Percentiles rank a stretch among this genome's conserved stretches.
phyloP scores from a whole-genome alignment of 2,888 invertebrate species.

The Caenorhabditis becei region DNA sequence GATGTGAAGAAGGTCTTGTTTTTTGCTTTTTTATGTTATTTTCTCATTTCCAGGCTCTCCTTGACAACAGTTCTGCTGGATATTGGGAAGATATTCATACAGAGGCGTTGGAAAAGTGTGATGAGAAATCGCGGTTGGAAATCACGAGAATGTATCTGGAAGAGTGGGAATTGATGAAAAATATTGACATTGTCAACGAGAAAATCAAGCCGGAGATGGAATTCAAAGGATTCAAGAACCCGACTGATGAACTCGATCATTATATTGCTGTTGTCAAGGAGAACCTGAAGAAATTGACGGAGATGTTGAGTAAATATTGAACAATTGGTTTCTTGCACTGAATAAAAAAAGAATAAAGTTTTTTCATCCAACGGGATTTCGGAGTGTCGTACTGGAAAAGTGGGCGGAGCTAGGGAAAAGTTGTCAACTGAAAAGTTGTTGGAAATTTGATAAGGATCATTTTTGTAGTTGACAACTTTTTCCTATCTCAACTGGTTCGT shows the following conservation, averaged over 20 bases:
- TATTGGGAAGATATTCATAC: conserved; percentile 42
- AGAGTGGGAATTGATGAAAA: conserved; percentile 48
- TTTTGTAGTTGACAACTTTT: too few relatives aligned
- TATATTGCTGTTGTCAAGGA: conserved; percentile 51
- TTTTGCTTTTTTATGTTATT: conserved; percentile 21
- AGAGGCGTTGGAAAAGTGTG: conserved; percentile 54
- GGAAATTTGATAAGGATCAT: too few relatives aligned
- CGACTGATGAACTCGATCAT: conserved; percentile 59
- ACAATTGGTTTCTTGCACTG: too few relatives aligned
- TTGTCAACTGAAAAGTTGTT: too few relatives aligned
- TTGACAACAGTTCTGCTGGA: conserved; percentile 35
- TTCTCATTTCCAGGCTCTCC: conserved; percentile 31
- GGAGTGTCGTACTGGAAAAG: too few relatives aligned
- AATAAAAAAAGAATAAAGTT: too few relatives aligned
- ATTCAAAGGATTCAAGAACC: conserved; percentile 48
- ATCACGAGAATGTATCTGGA: conserved; percentile 48
- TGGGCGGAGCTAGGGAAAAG: too few relatives aligned
- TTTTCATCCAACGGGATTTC: too few relatives aligned
- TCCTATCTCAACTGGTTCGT: too few relatives aligned
- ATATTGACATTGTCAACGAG: conserved; percentile 57
- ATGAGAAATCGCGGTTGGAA: conserved; percentile 51
- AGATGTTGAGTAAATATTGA: conserved; percentile 38
- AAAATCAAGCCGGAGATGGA: conserved; percentile 56
- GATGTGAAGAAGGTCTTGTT: conserved; percentile 54
- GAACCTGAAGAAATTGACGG: conserved; percentile 49